Base-by-base conservation (phyloP, 2,113 vertebrate genomes). In the Myodes glareolus region DNA sequence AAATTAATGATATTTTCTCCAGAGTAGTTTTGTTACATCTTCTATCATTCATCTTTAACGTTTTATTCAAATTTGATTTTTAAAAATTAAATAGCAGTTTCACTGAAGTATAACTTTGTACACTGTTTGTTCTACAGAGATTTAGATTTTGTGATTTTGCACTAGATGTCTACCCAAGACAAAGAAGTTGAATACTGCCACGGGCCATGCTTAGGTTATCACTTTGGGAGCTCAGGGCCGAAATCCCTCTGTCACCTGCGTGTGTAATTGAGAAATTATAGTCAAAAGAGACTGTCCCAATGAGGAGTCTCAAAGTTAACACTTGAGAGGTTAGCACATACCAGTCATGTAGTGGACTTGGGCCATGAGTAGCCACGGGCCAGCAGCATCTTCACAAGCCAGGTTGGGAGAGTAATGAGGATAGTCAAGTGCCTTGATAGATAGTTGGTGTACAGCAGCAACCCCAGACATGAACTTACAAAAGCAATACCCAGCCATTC, bases 21-120 rank as follows among this genome's bases (percentile, higher is more conserved):
- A 61, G 33, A 84, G 5, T 75, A 50, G 10, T 94, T 89, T 96
- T 68, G 87, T 75, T 19, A 77, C 7, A 1, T 89, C 10, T 80
- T 80, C 88, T 75, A 90, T 80, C 16, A 77, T 50, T 77, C 76
- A 63, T 92, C 1, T 84, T 63, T 89, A 90, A 58, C 93, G 21
- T 17, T 95, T 97, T 91, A 90, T 97, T 92, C 5, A 86, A 31
- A 50, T 70, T 90, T n/a, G 68, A 63, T 81, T 81, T 92, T 50
- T 12, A 58, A 55, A 68, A 81, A 13, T 55, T 47, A 10, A 73
- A 5, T 91, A 86, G 11, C 13, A 29, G 55, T 91, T 89, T 82
- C 52, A 73, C 27, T 42, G 25, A 73, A 82, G 70, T 68, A 87
- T 86, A 47, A 72, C 52, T 78, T 84, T 36, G 31, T 92, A 10